These are phyloP conservation scores for Huso huso DNA, from an alignment of 2,797 vertebrate genomes.

Conservation along the genomic window DNA sequence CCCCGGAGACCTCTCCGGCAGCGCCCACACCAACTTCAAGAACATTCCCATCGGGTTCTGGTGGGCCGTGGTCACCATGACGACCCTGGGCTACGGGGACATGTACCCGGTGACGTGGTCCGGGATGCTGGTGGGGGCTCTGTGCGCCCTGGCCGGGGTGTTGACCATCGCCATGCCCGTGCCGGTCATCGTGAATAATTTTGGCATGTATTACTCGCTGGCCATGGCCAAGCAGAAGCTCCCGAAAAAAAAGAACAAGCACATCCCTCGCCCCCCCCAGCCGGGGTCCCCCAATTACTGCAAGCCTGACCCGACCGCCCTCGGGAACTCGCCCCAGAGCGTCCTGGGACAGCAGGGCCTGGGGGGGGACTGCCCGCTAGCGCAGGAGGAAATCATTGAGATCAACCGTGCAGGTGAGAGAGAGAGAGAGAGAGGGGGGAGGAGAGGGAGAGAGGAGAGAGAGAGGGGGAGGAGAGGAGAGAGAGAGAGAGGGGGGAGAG, in stretches of 20 bases:
- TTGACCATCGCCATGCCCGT: constrained; percentile 44
- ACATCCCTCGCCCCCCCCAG: constrained; percentile 55
- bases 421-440: too few species aligned
- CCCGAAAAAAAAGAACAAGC: constrained; percentile 62
- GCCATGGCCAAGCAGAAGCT: constrained; percentile 63
- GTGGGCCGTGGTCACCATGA: constrained; percentile 63
- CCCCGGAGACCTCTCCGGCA: constrained; percentile 52
- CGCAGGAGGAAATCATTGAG: constrained; percentile 91
- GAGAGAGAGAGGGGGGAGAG: background rate
- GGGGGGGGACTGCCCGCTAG: constrained; percentile 72
- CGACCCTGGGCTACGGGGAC: constrained; percentile 59
- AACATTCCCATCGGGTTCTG: constrained; percentile 31
- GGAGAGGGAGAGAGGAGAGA: background rate
- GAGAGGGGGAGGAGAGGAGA: background rate
- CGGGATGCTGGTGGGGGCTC: constrained; percentile 55
- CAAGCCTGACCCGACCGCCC: constrained; percentile 36
- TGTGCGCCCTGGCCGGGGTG: constrained; percentile 55
- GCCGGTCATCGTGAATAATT: constrained; percentile 52
- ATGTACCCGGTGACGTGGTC: constrained; percentile 63
- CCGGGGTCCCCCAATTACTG: constrained; percentile 58
- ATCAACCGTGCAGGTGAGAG: constrained; percentile 71
- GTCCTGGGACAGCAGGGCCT: constrained; percentile 59
- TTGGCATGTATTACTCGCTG: constrained; percentile 59
- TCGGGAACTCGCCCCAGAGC: background rate
- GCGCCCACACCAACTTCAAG: constrained; percentile 57